Evolutionary conservation across 1,140 invertebrate species (phyloP).

Genomic region (Cydia strobilella): DNA sequence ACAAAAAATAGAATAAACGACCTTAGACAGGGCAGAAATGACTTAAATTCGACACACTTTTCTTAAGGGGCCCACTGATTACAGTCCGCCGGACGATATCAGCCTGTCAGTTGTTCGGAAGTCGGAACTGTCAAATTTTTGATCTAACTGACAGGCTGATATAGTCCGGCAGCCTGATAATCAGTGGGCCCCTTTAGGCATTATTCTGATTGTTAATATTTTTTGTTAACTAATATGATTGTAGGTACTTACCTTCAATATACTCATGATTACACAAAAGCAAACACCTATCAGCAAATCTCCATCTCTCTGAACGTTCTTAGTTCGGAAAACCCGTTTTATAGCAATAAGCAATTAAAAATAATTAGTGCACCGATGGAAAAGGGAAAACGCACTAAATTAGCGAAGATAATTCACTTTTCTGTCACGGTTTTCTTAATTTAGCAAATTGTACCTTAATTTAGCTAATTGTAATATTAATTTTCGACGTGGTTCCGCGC

Average conservation of each 20-base stretch:
- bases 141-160: too few relatives aligned
- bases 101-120: too few relatives aligned
- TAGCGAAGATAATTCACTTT: not conserved
- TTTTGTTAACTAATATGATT: too few relatives aligned
- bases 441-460: not conserved
- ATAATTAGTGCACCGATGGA: slow-evolving; percentile 22
- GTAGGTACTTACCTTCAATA: not conserved
- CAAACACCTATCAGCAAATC: slow-evolving; percentile 7
- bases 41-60: too few relatives aligned
- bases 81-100: too few relatives aligned
- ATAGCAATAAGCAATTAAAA: not conserved
- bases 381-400: not conserved
- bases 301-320: not conserved
- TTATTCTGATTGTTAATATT: too few relatives aligned
- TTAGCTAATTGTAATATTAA: slow-evolving; percentile 6
- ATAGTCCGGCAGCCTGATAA: too few relatives aligned
- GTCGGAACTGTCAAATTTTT: too few relatives aligned
- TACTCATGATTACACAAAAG: slow-evolving; percentile 1
- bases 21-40: too few relatives aligned
- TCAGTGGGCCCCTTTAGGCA: too few relatives aligned
- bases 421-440: not conserved
- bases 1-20: too few relatives aligned
- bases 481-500: not conserved
- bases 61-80: too few relatives aligned
- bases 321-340: not conserved